Percentiles rank a stretch among this genome's conserved stretches.
phyloP scores from a whole-genome alignment of 2,113 vertebrate species.

The Mus musculus region DNA sequence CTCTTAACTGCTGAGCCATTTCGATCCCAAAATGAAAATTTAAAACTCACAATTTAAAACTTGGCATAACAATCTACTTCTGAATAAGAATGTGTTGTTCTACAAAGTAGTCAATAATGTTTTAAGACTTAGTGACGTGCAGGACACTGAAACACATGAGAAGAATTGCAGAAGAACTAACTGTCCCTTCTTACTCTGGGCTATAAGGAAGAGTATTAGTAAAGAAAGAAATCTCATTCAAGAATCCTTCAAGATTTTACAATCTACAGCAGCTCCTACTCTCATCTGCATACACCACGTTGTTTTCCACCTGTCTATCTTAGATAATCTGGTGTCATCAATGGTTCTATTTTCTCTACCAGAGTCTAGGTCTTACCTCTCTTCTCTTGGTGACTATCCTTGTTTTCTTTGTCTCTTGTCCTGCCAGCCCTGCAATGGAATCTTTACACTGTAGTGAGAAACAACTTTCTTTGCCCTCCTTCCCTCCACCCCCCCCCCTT shows the following conservation, averaged over 20 bases:
- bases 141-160: neutral
- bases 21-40: neutral
- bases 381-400: neutral
- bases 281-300: neutral
- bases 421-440: neutral
- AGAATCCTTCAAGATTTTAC: neutral
- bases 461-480: neutral
- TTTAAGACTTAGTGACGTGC: conserved; percentile 45
- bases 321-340: neutral
- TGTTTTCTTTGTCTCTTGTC: neutral
- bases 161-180: neutral
- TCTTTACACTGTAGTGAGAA: neutral
- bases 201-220: neutral
- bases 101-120: conserved; percentile 23
- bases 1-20: neutral
- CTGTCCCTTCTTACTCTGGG: neutral
- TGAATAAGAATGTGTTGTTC: neutral
- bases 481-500: neutral
- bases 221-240: neutral
- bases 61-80: conserved; percentile 7
- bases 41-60: conserved; percentile 29
- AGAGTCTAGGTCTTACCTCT: neutral
- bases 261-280: neutral
- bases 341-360: neutral
- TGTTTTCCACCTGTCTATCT: neutral